These are phyloP conservation scores for Petrolisthes manimaculis DNA, from an alignment of 2,888 invertebrate species.

Conservation along the genomic window DNA sequence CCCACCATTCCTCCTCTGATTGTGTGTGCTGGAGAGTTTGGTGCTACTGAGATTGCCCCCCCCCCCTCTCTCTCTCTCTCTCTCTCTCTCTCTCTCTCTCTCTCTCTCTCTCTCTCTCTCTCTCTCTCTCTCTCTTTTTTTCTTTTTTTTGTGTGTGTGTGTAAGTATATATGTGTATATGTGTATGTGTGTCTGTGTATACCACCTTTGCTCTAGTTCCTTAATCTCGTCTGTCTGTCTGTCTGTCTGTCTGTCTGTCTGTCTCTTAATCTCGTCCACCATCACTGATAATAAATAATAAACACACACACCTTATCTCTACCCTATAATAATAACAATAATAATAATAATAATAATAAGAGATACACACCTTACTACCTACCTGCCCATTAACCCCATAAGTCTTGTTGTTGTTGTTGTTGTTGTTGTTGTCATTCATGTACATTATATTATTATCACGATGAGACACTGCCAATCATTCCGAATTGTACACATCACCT, in stretches of 20 bases:
- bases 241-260: background rate
- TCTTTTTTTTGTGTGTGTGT: background rate
- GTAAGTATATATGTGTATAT: background rate
- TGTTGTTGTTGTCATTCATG: background rate
- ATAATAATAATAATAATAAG: too few species aligned
- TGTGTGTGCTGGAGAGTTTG: too few species aligned
- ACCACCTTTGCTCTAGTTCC: too few species aligned
- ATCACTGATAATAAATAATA: too few species aligned
- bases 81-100: constrained; percentile 3
- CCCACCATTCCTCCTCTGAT: too few species aligned
- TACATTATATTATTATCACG: background rate
- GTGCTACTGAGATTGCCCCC: background rate
- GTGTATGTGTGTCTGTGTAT: too few species aligned
- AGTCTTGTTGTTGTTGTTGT: too few species aligned
- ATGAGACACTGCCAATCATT: background rate
- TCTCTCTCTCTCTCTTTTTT: too few species aligned
- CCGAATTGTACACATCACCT: too few species aligned
- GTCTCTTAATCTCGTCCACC: background rate
- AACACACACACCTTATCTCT: too few species aligned
- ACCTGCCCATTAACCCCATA: too few species aligned
- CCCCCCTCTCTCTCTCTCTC: background rate
- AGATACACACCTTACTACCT: too few species aligned
- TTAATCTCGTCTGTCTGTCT: background rate
- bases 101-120: constrained; percentile 14
- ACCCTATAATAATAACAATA: background rate